These are phyloP conservation scores for Thrips palmi DNA, from an alignment of 1,140 invertebrate species.

Conservation along the genomic window DNA sequence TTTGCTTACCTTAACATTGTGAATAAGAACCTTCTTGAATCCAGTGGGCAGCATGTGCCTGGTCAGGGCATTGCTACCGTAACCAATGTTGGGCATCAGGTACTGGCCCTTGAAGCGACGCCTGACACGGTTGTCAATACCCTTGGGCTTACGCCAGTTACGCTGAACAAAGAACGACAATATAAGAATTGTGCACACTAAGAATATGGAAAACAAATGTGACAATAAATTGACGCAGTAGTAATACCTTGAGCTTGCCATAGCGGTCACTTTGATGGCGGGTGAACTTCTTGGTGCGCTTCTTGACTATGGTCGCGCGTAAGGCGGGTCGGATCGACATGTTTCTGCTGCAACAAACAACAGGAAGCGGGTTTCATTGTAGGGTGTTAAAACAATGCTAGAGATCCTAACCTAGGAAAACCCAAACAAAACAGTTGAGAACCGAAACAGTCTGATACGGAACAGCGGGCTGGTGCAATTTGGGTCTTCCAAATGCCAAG, in stretches of 20 bases:
- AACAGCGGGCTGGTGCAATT: too few relatives aligned
- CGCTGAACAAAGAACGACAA: constrained; percentile 15
- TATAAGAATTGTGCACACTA: not conserved
- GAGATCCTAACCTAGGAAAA: too few relatives aligned
- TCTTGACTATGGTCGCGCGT: constrained; percentile 82
- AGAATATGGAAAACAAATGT: not conserved
- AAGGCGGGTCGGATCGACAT: constrained; percentile 78
- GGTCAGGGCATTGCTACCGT: constrained; percentile 86
- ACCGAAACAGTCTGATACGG: too few relatives aligned
- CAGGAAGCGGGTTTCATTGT: too few relatives aligned
- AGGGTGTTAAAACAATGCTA: too few relatives aligned
- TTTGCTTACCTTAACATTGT: constrained; percentile 64
- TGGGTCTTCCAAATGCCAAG: too few relatives aligned
- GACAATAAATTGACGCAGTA: constrained; percentile 3
- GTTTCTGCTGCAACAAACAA: too few relatives aligned
- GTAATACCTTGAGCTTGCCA: constrained; percentile 74
- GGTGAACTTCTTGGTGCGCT: constrained; percentile 90
- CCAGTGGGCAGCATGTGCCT: constrained; percentile 94
- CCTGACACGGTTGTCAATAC: constrained; percentile 99
- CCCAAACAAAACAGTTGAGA: too few relatives aligned
- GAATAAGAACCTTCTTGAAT: constrained; percentile 81
- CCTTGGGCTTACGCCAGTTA: constrained; percentile 82
- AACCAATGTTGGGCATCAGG: constrained; percentile 98
- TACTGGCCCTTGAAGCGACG: constrained; percentile 97
- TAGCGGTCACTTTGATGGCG: constrained; percentile 94